Evolutionary conservation across 1,140 invertebrate species (phyloP).

Genomic region (Drosophila tani): DNA sequence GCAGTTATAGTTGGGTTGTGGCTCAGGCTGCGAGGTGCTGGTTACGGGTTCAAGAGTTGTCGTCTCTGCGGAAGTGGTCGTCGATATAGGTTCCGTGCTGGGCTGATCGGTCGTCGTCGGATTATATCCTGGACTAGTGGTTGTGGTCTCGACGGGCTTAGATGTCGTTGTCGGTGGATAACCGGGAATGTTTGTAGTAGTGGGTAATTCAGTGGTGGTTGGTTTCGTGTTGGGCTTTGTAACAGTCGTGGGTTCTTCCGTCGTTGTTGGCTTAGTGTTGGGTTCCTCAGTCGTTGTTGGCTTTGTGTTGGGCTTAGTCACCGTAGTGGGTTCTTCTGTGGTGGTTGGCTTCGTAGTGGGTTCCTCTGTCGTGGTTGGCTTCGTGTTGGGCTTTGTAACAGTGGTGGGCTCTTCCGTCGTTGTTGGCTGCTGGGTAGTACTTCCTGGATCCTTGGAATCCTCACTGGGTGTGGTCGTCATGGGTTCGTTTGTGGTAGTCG

Average conservation of each 20-base stretch:
- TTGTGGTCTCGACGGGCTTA: constrained; percentile 41
- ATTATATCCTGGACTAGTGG: constrained; percentile 33
- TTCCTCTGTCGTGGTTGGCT: constrained; percentile 20
- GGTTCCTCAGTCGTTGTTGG: constrained; percentile 33
- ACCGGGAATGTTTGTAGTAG: constrained; percentile 42
- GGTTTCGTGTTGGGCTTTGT: constrained; percentile 32
- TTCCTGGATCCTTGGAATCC: constrained; percentile 71
- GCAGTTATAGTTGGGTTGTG: constrained; percentile 60
- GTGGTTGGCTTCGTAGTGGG: constrained; percentile 29
- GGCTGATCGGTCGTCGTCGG: constrained; percentile 50
- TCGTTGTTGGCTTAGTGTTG: constrained; percentile 34
- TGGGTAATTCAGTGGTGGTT: constrained; percentile 33
- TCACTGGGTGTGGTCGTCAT: constrained; percentile 54
- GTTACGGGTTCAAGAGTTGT: constrained; percentile 33
- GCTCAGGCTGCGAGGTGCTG: constrained; percentile 48
- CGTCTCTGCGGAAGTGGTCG: constrained; percentile 31
- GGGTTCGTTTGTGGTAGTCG: constrained; percentile 23
- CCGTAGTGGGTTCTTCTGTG: constrained; percentile 3
- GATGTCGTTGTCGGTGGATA: constrained; percentile 41
- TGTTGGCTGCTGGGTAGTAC: constrained; percentile 80
- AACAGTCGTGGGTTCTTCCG: constrained; percentile 21
- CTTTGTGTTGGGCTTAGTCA: background rate
- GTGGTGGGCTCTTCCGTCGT: constrained; percentile 69
- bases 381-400: constrained; percentile 32
- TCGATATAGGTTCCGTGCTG: constrained; percentile 23